These are phyloP conservation scores for Drosophila suboccidentalis DNA, from an alignment of 2,888 invertebrate species.

Conservation along the genomic window DNA sequence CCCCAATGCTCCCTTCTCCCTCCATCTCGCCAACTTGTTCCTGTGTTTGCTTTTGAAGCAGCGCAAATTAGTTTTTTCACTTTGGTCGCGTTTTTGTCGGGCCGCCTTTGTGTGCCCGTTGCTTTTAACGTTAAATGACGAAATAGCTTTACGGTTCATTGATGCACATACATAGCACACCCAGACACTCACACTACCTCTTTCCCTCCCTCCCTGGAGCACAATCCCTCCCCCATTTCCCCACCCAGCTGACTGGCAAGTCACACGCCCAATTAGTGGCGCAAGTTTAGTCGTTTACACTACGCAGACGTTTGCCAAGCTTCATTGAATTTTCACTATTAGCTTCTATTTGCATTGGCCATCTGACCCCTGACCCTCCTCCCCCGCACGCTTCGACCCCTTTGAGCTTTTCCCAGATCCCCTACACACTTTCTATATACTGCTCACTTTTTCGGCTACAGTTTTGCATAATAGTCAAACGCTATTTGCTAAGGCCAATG, in stretches of 20 bases:
- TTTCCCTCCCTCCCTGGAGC: background rate
- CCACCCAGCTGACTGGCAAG: constrained; percentile 50
- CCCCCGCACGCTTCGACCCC: constrained; percentile 3
- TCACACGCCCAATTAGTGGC: constrained; percentile 81
- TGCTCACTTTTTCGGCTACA: constrained; percentile 73
- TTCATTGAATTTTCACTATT: constrained; percentile 79
- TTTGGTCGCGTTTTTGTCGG: constrained; percentile 78
- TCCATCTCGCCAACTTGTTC: constrained; percentile 2
- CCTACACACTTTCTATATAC: constrained; percentile 23
- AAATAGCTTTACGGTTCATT: constrained; percentile 82
- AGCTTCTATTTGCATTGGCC: constrained; percentile 72
- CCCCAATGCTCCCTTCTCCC: background rate
- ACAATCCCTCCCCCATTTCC: background rate
- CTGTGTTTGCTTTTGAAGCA: constrained; percentile 81
- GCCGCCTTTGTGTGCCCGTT: constrained; percentile 76
- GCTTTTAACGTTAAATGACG: constrained; percentile 82
- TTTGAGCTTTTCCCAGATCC: background rate
- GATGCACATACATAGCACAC: constrained; percentile 74
- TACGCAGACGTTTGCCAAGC: constrained; percentile 68
- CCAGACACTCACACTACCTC: constrained; percentile 30
- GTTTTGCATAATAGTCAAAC: constrained; percentile 68
- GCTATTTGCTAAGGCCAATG: constrained; percentile 71
- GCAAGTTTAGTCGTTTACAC: constrained; percentile 76
- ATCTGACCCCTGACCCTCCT: constrained; percentile 33
- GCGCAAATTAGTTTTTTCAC: constrained; percentile 82